phyloP scores from a whole-genome alignment of 2,888 invertebrate species.

The Dryadula phaetusa region DNA sequence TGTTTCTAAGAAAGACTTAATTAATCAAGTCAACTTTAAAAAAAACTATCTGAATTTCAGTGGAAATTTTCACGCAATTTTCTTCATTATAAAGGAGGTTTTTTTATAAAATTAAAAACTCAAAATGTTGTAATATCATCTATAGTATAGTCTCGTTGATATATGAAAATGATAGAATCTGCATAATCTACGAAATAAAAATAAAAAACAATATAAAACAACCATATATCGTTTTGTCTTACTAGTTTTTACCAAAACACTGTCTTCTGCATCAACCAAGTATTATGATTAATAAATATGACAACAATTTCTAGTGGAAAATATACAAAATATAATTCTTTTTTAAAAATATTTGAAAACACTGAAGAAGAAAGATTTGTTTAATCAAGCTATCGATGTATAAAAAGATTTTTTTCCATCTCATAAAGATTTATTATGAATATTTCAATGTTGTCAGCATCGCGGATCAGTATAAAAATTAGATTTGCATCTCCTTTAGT shows the following conservation, averaged over 20 bases:
- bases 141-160: too few species aligned
- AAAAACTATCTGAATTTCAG: neutral
- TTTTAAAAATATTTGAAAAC: neutral
- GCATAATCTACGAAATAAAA: too few species aligned
- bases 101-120: neutral
- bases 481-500: slow-evolving; percentile 29
- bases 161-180: too few species aligned
- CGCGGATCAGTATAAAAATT: slow-evolving; percentile 21
- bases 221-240: too few species aligned
- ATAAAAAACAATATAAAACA: too few species aligned
- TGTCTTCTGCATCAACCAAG: too few species aligned
- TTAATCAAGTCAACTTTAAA: slow-evolving; percentile 6
- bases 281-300: too few species aligned
- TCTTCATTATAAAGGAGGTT: neutral
- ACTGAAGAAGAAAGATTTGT: neutral
- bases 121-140: too few species aligned
- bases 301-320: too few species aligned
- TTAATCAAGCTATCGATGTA: neutral
- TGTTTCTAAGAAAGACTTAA: slow-evolving; percentile 23
- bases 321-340: too few species aligned
- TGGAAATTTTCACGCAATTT: neutral
- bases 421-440: slow-evolving; percentile 8
- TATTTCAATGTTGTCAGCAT: slow-evolving; percentile 5
- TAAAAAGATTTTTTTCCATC: neutral
- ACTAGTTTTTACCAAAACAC: too few species aligned